A percentile compares a stretch with the other conserved stretches of the same genome.
Evolutionary conservation across 2,888 invertebrate genomes (phyloP).

Genomic region (Trypoxylon attenuatum): DNA sequence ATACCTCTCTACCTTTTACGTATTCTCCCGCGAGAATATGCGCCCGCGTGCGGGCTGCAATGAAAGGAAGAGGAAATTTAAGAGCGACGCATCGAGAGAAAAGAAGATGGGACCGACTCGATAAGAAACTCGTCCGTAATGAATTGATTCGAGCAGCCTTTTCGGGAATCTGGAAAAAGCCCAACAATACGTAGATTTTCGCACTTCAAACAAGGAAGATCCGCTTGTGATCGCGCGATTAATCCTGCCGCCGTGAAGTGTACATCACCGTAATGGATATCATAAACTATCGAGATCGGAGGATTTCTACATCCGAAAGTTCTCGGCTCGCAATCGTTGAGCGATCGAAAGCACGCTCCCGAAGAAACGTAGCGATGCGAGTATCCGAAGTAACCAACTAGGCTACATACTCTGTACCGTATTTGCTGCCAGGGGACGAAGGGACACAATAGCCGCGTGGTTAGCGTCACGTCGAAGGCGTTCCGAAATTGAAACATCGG

Average conservation of each 20-base stretch:
- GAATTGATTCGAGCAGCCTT: slow-evolving; percentile 44
- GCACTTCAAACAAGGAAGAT: slow-evolving; percentile 25
- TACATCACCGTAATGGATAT: slow-evolving; percentile 1
- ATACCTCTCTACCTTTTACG: slow-evolving; percentile 52
- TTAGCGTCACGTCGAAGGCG: slow-evolving; percentile 26
- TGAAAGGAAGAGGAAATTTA: slow-evolving; percentile 28
- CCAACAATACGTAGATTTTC: slow-evolving; percentile 14
- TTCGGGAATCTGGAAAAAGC: slow-evolving; percentile 23
- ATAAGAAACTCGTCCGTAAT: slow-evolving; percentile 26
- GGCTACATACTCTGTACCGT: too few relatives aligned
- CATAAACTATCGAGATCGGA: slow-evolving; percentile 18
- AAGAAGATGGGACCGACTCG: slow-evolving; percentile 6
- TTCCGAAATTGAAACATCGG: slow-evolving; percentile 53
- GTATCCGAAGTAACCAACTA: too few relatives aligned
- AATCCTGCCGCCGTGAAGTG: slow-evolving; percentile 6
- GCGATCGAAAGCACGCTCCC: too few relatives aligned
- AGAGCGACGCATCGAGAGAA: slow-evolving; percentile 19
- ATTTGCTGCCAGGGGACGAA: too few relatives aligned
- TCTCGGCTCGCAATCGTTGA: too few relatives aligned
- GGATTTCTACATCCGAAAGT: too few relatives aligned
- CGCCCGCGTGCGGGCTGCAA: not conserved
- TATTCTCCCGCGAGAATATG: slow-evolving; percentile 20
- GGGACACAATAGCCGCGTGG: too few relatives aligned
- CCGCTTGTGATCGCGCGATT: slow-evolving; percentile 16
- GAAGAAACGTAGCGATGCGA: too few relatives aligned